Percentiles rank a stretch among this genome's conserved stretches.
phyloP scores from a whole-genome alignment of 2,797 vertebrate species.

The Chelidonichthys spinosus region DNA sequence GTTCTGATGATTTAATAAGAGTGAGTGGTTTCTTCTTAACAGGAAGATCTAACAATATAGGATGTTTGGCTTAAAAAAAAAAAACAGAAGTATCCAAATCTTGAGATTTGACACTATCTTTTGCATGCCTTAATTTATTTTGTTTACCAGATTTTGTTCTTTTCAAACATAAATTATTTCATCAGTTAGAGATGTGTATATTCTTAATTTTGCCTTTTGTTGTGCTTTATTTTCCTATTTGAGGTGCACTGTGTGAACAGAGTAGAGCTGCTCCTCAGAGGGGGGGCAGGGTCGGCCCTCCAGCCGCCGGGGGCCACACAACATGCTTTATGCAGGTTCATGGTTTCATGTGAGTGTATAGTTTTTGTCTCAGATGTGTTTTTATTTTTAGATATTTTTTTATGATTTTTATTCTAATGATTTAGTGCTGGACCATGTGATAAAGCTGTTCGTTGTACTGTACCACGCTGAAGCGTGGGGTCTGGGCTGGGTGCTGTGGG shows the following conservation, averaged over 20 bases:
- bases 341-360: conserved; percentile 44
- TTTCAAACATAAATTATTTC: conserved; percentile 65
- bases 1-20: conserved; percentile 64
- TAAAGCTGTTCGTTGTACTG: conserved; percentile 59
- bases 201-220: conserved; percentile 57
- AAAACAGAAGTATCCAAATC: conserved; percentile 47
- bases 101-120: conserved; percentile 64
- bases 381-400: conserved; percentile 37
- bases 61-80: conserved; percentile 57
- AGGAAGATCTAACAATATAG: conserved; percentile 51
- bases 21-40: conserved; percentile 59
- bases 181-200: conserved; percentile 64
- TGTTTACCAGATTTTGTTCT: conserved; percentile 60
- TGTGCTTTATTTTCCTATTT: conserved; percentile 48
- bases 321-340: conserved; percentile 37
- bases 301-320: background rate
- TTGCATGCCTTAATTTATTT: conserved; percentile 84
- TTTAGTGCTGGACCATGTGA: conserved; percentile 59
- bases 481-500: conserved; percentile 40
- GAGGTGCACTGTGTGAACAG: conserved; percentile 77
- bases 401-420: conserved; percentile 25
- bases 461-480: conserved; percentile 53
- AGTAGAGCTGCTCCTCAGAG: conserved; percentile 38
- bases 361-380: conserved; percentile 50
- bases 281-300: background rate